phyloP scores from a whole-genome alignment of 1,140 invertebrate species.

The Diorhabda carinulata region DNA sequence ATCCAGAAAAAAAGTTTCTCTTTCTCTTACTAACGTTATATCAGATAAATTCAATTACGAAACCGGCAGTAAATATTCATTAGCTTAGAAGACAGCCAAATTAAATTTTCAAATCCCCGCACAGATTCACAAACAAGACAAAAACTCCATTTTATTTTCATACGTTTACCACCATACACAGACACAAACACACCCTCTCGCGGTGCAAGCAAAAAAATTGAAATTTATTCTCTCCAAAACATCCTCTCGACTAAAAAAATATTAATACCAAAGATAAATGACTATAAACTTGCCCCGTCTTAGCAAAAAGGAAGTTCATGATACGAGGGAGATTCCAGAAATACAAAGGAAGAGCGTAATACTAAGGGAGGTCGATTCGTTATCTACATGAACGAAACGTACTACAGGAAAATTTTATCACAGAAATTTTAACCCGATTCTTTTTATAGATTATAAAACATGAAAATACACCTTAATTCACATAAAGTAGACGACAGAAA shows the following conservation, averaged over 20 bases:
- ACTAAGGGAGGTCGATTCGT: no score
- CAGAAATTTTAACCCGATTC: no score
- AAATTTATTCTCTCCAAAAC: slow-evolving; percentile 14
- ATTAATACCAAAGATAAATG: slow-evolving; percentile 21
- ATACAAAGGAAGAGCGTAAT: no score
- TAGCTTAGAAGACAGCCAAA: slow-evolving; percentile 5
- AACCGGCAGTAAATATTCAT: slow-evolving; percentile 1
- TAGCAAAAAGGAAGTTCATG: neutral
- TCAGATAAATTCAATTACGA: neutral
- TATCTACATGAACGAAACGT: no score
- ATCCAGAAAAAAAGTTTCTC: no score
- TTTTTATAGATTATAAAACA: no score
- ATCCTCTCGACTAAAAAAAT: slow-evolving; percentile 9
- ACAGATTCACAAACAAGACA: slow-evolving; percentile 8
- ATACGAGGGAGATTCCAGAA: neutral
- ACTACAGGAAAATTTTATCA: no score
- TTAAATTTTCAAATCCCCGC: slow-evolving; percentile 1
- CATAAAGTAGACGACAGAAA: no score
- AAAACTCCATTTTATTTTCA: slow-evolving; percentile 10
- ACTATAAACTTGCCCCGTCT: slow-evolving; percentile 9
- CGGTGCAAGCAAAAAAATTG: slow-evolving; percentile 12
- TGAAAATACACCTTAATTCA: no score
- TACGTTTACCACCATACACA: neutral
- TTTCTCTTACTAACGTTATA: neutral
- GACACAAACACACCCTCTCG: neutral